Evolutionary conservation across 2,888 invertebrate species (phyloP).

Genomic region (Nemotelus pantherinus): DNA sequence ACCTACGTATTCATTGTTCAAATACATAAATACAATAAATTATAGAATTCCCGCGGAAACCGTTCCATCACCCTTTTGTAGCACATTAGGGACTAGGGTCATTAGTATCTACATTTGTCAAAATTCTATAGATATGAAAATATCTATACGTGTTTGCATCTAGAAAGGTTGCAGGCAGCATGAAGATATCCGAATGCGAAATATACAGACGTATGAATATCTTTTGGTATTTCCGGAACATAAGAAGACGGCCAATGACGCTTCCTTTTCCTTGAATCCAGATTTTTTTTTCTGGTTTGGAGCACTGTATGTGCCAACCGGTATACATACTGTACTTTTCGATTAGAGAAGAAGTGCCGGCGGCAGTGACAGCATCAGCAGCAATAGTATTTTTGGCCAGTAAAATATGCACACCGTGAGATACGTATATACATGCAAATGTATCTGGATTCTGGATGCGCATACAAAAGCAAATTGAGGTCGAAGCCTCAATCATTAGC

Average conservation of each 20-base stretch:
- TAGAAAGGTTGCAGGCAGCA: too few species aligned
- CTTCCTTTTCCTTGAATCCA: constrained; percentile 37
- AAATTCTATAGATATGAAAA: too few species aligned
- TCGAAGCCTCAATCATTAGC: constrained; percentile 25
- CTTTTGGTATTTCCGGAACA: constrained; percentile 31
- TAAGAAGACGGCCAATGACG: constrained; percentile 27
- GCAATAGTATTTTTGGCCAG: too few species aligned
- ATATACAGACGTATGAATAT: background rate
- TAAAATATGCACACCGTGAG: too few species aligned
- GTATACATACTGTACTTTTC: too few species aligned
- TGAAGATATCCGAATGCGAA: background rate
- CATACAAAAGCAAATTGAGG: background rate
- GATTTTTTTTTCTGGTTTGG: background rate
- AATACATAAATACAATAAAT: background rate
- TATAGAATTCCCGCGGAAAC: background rate
- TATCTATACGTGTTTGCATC: too few species aligned
- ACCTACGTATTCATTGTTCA: too few species aligned
- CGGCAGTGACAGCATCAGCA: too few species aligned
- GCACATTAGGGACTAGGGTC: background rate
- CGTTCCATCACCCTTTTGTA: background rate
- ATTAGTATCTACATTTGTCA: background rate
- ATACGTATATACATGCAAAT: too few species aligned
- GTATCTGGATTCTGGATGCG: background rate
- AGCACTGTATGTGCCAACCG: too few species aligned
- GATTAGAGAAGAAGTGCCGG: too few species aligned